Percentiles rank a stretch among this genome's conserved stretches.
These are phyloP conservation scores for Proisotoma minuta DNA, from an alignment of 2,888 invertebrate species.

Conservation along the genomic window DNA sequence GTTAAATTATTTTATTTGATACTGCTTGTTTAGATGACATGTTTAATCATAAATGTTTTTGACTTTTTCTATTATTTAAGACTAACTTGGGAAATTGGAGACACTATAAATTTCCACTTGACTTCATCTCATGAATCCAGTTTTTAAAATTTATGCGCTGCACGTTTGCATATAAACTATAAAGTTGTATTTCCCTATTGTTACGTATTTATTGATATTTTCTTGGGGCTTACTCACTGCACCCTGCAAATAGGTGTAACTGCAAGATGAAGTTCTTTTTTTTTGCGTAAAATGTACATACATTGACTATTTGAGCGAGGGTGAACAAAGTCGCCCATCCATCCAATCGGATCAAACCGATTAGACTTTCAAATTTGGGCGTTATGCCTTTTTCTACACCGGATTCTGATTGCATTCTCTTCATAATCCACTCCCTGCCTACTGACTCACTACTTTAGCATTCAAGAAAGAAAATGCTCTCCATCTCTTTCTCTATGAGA, in stretches of 20 bases:
- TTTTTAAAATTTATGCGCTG: not conserved
- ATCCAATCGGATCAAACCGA: conserved; percentile 15
- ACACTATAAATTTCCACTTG: no score
- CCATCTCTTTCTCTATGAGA: conserved; percentile 21
- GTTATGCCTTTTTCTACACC: conserved; percentile 9
- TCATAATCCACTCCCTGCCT: conserved; percentile 21
- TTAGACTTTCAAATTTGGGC: conserved; percentile 41
- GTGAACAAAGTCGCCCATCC: not conserved
- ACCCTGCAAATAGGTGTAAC: not conserved
- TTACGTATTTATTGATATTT: no score
- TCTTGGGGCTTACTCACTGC: no score
- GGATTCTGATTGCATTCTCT: conserved; percentile 39
- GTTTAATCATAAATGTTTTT: no score
- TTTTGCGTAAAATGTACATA: no score
- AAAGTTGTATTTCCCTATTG: not conserved
- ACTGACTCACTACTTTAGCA: not conserved
- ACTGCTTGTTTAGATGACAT: not conserved
- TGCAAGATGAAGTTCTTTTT: not conserved
- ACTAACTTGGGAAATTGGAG: not conserved
- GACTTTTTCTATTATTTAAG: conserved; percentile 4
- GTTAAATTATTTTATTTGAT: not conserved
- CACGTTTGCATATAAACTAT: no score
- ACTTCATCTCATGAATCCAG: not conserved
- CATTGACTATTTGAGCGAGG: no score
- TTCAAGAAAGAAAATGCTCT: conserved; percentile 36